A percentile compares a stretch with the other conserved stretches of the same genome.
Conservation (phyloP, 2,113 vertebrate species). For the Machaerirhynchus nigripectus region DNA sequence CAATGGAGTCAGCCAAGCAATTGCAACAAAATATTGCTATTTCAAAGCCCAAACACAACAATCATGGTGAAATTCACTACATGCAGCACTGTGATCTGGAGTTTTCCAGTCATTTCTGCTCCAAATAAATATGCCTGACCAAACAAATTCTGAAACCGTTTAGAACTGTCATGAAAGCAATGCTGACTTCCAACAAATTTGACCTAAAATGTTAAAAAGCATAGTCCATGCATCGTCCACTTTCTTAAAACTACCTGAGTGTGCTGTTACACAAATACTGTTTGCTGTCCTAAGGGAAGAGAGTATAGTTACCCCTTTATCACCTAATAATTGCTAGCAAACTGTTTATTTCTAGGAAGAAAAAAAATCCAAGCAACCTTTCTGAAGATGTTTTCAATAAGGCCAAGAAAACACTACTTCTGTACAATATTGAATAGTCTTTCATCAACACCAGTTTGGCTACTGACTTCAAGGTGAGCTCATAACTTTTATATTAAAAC, state of each 20-base stretch:
- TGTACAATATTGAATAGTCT: not conserved
- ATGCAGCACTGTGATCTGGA: not conserved
- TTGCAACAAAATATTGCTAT: conserved; percentile 18
- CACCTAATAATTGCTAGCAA: not conserved
- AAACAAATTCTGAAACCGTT: not conserved
- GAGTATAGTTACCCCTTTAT: not conserved
- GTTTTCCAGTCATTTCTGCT: not conserved
- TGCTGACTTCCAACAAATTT: not conserved
- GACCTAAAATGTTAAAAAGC: not conserved
- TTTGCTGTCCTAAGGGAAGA: not conserved
- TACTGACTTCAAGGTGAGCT: not conserved
- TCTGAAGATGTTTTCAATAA: not conserved
- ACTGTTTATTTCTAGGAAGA: not conserved
- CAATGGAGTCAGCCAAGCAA: conserved; percentile 25
- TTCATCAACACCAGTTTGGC: not conserved
- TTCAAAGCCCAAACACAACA: conserved; percentile 25
- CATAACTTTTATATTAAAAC: not conserved
- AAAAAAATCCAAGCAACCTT: not conserved
- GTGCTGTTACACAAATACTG: not conserved
- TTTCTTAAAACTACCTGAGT: not conserved
- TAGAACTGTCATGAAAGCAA: not conserved
- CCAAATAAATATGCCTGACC: not conserved
- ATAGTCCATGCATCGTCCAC: accelerated
- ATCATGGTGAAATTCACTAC: not conserved
- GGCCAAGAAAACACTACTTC: not conserved